These are phyloP conservation scores for Tetraodon nigroviridis DNA, from an alignment of 2,113 vertebrate species.

Conservation along the genomic window DNA sequence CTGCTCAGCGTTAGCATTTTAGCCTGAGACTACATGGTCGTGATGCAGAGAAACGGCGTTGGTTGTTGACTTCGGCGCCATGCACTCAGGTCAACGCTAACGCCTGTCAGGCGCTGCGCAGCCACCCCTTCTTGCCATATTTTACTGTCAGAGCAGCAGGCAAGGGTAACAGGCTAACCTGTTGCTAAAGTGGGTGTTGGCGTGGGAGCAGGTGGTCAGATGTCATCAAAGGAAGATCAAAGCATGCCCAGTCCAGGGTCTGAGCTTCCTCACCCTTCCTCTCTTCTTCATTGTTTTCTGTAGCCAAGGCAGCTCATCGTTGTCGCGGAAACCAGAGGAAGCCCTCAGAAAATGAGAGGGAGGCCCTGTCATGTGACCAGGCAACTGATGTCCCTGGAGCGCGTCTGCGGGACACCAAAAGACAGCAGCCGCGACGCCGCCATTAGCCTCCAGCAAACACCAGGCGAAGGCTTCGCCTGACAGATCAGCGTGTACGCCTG, in stretches of 20 bases:
- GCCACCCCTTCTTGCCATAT: no score
- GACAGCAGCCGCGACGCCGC: no score
- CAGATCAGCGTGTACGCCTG: no score
- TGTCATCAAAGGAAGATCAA: no score
- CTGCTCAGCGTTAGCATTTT: not conserved
- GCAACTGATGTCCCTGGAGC: not conserved
- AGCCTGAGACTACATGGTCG: conserved; percentile 13
- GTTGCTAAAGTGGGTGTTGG: no score
- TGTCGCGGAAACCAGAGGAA: conserved; percentile 23
- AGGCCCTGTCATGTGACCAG: conserved; percentile 14
- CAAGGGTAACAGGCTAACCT: no score
- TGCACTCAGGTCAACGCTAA: conserved; percentile 17
- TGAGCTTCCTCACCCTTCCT: conserved; percentile 7
- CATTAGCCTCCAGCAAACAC: no score
- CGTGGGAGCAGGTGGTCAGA: conserved; percentile 36
- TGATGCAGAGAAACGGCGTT: conserved; percentile 11
- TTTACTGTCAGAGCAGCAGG: no score
- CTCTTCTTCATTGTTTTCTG: conserved; percentile 1
- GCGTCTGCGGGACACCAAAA: not conserved
- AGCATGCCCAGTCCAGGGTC: no score
- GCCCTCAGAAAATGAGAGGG: conserved; percentile 30
- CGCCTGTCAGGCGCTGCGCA: no score
- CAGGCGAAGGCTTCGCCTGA: no score
- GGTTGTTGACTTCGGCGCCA: no score
- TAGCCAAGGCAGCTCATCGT: conserved; percentile 21